A percentile compares a stretch with the other conserved stretches of the same genome.
These are phyloP conservation scores for Dryobates pubescens DNA, from an alignment of 2,797 vertebrate genomes.

Conservation along the genomic window DNA sequence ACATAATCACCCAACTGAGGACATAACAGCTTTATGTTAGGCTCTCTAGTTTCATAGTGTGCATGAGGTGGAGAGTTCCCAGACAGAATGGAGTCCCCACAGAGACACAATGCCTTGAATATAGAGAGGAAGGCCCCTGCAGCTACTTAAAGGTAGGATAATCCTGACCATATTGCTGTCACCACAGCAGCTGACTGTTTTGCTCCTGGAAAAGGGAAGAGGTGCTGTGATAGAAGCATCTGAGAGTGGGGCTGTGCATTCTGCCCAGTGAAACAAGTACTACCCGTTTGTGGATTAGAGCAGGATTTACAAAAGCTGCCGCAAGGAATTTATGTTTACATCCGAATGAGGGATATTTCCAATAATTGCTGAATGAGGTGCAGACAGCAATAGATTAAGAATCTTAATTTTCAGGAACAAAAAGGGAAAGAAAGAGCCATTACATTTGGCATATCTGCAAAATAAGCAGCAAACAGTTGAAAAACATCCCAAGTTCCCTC, in stretches of 20 bases:
- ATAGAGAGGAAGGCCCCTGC: background rate
- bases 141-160: background rate
- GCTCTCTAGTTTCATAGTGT: background rate
- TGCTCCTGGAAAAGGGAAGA: background rate
- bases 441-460: slow-evolving; percentile 72
- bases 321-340: background rate
- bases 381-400: slow-evolving; percentile 51
- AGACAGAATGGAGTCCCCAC: rapidly evolving
- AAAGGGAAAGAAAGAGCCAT: slow-evolving; percentile 58
- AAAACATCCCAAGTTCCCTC: slow-evolving; percentile 60
- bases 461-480: slow-evolving; percentile 69
- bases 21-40: background rate
- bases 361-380: slow-evolving; percentile 38
- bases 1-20: background rate
- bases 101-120: rapidly evolving
- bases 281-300: background rate
- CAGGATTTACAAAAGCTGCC: background rate
- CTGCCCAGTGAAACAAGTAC: background rate
- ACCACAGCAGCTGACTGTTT: background rate
- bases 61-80: background rate
- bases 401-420: slow-evolving; percentile 60
- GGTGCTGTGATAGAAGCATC: background rate
- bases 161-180: background rate
- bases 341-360: slow-evolving; percentile 48
- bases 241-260: slow-evolving; percentile 11